These are phyloP conservation scores for Muscicapa comitata DNA, from an alignment of 2,797 vertebrate genomes.

Conservation along the genomic window DNA sequence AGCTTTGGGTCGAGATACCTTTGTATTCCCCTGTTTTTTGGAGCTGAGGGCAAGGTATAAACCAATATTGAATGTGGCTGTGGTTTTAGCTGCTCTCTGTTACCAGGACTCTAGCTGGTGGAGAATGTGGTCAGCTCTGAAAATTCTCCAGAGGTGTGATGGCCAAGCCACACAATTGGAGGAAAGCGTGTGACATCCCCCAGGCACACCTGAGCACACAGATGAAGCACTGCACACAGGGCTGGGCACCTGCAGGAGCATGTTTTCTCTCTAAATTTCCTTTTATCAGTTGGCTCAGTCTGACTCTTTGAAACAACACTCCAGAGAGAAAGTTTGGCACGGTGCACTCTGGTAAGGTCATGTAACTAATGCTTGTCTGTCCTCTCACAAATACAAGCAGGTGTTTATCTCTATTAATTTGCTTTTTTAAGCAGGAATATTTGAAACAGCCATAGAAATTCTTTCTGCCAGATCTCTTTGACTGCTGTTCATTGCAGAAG, in stretches of 20 bases:
- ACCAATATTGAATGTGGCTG: background rate
- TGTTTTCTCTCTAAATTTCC: slow-evolving; percentile 21
- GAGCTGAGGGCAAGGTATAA: background rate
- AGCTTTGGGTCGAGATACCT: background rate
- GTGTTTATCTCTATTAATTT: background rate
- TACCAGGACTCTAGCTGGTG: background rate
- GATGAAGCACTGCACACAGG: background rate
- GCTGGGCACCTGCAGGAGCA: background rate
- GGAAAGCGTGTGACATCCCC: background rate
- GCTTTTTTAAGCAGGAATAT: background rate
- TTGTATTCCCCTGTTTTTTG: background rate
- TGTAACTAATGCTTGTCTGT: background rate
- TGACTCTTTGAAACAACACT: background rate
- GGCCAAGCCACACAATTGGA: background rate
- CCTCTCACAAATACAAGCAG: background rate
- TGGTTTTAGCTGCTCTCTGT: background rate
- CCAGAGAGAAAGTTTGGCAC: background rate
- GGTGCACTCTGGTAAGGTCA: background rate
- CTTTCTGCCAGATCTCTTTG: background rate
- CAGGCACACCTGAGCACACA: slow-evolving; percentile 43
- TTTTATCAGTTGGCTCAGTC: background rate
- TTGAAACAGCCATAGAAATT: background rate
- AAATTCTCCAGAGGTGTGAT: background rate
- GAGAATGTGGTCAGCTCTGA: background rate
- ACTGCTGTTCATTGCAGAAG: background rate